Evolutionary conservation across 2,113 vertebrate species (phyloP), one percentile per base, ranked within the genome.

Genomic region (Eurypyga helias): DNA sequence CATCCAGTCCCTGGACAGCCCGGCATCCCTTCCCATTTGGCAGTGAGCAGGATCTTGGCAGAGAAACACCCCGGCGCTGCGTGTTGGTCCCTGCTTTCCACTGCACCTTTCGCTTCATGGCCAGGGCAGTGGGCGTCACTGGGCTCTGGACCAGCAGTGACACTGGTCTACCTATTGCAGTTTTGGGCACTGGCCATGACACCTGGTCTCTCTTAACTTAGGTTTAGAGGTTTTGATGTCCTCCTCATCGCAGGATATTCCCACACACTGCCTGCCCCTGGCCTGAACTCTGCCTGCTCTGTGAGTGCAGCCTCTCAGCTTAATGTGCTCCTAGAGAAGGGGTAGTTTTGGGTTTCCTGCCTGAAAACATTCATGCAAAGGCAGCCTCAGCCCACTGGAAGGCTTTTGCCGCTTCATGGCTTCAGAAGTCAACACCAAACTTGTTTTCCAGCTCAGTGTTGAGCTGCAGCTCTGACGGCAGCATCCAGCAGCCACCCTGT

Each of bases 11-110:
- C 24, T 2, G 8, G 11, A 10, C 21, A 43, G 17, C 49, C 61
- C 2, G 2, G 41, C 13, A 17, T 12, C 41, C 55, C 43, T 17
- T 49, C 41, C 29, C 1, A 0, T 4, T 16, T 1, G 0, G 21
- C 65, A 15, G 12, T 5, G 19, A 61, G 36, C 76, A 36, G 13
- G 45, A 17, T 52, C 36, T 34, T 62, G 43, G 33, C 8, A 36
- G 46, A 58, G 45, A 34, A n/a, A 41, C 1, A 1, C 28, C 12
- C 12, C 2, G 2, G 46, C n/a, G 28, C 26, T 16, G n/a, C 33
- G 29, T 3, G 2, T 8, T 13, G 48, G 43, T 52, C 45, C 28
- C 54, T 15, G 34, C 41, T 51, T 49, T 48, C 58, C 20, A 29
- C 45, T 1, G 1, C 41, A 34, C 34, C 38, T 38, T 55, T 28